These are phyloP conservation scores for Drosophila mayaguana DNA, from an alignment of 2,888 invertebrate species.

Conservation along the genomic window DNA sequence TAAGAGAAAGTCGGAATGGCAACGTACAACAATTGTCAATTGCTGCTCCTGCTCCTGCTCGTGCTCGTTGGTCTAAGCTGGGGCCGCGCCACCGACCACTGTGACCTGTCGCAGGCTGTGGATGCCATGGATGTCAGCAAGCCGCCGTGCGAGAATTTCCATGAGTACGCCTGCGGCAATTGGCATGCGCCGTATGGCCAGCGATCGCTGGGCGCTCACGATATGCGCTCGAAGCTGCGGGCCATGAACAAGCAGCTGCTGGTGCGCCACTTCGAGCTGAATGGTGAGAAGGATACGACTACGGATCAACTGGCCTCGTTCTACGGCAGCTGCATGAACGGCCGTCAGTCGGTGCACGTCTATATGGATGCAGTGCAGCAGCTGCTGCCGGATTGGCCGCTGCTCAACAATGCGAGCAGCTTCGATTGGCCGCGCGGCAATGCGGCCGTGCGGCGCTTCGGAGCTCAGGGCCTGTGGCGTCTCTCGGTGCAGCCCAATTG, in stretches of 20 bases:
- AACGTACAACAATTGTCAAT: background rate
- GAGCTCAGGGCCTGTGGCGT: conserved; percentile 74
- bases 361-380: conserved; percentile 65
- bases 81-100: background rate
- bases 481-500: conserved; percentile 80
- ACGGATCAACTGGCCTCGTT: conserved; percentile 46
- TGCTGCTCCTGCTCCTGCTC: background rate
- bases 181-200: conserved; percentile 86
- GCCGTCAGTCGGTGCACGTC: conserved; percentile 52
- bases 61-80: too few relatives aligned
- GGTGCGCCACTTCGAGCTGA: conserved; percentile 61
- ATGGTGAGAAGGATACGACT: background rate
- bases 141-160: conserved; percentile 93
- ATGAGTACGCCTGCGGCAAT: conserved; percentile 93
- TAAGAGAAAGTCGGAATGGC: background rate
- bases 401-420: conserved; percentile 54
- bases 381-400: conserved; percentile 68
- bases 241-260: conserved; percentile 71
- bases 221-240: conserved; percentile 64
- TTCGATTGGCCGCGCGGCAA: conserved; percentile 75
- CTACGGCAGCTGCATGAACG: conserved; percentile 69
- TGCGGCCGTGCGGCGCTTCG: conserved; percentile 77
- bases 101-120: conserved; percentile 32
- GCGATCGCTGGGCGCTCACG: conserved; percentile 66
- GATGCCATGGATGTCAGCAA: conserved; percentile 78